Conservation (phyloP, 2,113 vertebrate genomes). For the Gallinago paraguaiae region DNA sequence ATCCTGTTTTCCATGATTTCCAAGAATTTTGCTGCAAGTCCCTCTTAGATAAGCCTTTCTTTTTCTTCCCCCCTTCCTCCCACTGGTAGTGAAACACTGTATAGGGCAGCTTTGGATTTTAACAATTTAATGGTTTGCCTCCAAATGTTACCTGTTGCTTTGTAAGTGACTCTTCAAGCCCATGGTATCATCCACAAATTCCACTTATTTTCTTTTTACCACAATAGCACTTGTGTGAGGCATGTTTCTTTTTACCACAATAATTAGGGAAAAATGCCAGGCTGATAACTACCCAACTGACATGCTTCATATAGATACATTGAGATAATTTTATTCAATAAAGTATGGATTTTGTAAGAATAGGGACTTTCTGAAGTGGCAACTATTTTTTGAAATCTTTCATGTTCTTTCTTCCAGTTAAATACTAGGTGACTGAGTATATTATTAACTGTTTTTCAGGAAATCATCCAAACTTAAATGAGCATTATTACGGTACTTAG, state of each 20-base stretch:
- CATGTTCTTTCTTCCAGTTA: neutral
- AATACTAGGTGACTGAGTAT: neutral
- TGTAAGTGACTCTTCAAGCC: neutral
- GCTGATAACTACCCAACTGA: neutral
- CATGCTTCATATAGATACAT: neutral
- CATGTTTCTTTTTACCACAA: neutral
- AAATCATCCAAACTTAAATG: neutral
- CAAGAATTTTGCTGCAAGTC: neutral
- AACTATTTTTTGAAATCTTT: neutral
- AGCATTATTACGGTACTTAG: neutral
- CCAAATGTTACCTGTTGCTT: neutral
- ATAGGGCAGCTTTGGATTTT: neutral
- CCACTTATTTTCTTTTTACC: neutral
- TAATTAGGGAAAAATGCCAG: neutral
- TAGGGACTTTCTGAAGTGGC: neutral
- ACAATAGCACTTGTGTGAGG: neutral
- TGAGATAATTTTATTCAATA: neutral
- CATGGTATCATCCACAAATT: fast-evolving
- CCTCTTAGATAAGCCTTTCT: neutral
- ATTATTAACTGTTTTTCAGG: neutral
- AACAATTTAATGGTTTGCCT: neutral
- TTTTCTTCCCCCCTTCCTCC: too few species aligned
- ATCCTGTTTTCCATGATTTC: neutral
- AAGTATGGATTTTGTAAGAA: neutral
- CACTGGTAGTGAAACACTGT: neutral